phyloP scores from a whole-genome alignment of 1,140 invertebrate genomes.

The Ceratoteleas bidentatus region DNA sequence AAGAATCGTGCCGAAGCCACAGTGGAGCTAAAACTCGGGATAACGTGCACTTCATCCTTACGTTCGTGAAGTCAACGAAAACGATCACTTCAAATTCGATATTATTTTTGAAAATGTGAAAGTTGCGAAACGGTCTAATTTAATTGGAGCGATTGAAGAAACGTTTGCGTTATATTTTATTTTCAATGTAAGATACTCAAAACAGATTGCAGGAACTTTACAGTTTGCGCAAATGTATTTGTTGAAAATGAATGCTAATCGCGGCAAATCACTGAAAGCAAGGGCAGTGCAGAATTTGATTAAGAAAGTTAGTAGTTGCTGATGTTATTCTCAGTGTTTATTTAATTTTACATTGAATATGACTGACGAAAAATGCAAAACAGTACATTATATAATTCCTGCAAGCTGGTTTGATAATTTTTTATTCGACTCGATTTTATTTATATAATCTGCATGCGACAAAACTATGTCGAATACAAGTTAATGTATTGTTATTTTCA shows the following conservation, averaged over 20 bases:
- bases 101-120: constrained; percentile 24
- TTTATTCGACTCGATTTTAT: too few relatives aligned
- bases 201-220: constrained; percentile 26
- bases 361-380: too few relatives aligned
- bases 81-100: constrained; percentile 8
- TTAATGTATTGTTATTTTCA: too few relatives aligned
- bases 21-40: constrained; percentile 4
- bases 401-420: too few relatives aligned
- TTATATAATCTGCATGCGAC: too few relatives aligned
- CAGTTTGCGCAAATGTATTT: constrained; percentile 30
- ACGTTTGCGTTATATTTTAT: constrained; percentile 37
- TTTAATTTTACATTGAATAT: too few relatives aligned
- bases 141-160: constrained; percentile 31
- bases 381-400: too few relatives aligned
- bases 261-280: constrained; percentile 24
- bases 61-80: constrained; percentile 17
- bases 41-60: constrained; percentile 27
- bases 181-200: constrained; percentile 31
- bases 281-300: constrained; percentile 22
- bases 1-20: neutral
- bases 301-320: constrained; percentile 7
- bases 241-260: constrained; percentile 16
- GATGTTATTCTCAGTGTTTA: neutral
- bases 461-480: too few relatives aligned
- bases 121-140: constrained; percentile 16